phyloP scores from a whole-genome alignment of 2,888 invertebrate genomes.

The Nomada fucata region DNA sequence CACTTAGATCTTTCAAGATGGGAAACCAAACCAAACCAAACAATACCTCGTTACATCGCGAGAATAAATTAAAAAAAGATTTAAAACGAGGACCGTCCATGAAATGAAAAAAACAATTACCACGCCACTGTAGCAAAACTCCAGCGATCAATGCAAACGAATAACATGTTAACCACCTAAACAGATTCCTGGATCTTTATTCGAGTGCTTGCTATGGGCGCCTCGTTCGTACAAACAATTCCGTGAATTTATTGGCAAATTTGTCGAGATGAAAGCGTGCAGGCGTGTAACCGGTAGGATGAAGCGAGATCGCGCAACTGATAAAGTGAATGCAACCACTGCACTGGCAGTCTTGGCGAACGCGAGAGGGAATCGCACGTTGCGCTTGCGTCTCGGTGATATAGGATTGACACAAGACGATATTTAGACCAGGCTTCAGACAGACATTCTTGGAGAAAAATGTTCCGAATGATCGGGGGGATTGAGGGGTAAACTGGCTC shows the following conservation, averaged over 20 bases:
- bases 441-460: too few species aligned
- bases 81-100: background rate
- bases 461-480: too few species aligned
- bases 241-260: conserved; percentile 25
- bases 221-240: background rate
- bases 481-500: too few species aligned
- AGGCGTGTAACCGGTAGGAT: conserved; percentile 37
- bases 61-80: background rate
- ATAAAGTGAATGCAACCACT: conserved; percentile 54
- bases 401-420: background rate
- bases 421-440: conserved; percentile 10
- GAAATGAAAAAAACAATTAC: background rate
- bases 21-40: background rate
- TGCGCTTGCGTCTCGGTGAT: conserved; percentile 42
- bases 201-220: background rate
- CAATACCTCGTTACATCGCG: background rate
- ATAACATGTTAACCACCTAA: background rate
- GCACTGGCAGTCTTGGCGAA: conserved; percentile 30
- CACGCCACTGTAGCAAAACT: background rate
- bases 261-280: conserved; percentile 9
- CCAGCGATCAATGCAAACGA: background rate
- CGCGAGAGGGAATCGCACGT: conserved; percentile 18
- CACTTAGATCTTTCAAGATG: background rate
- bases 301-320: conserved; percentile 58
- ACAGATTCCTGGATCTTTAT: background rate